Percentiles rank a stretch among this genome's conserved stretches.
These are phyloP conservation scores for Hipparchia semele DNA, from an alignment of 2,888 invertebrate species.

Conservation along the genomic window DNA sequence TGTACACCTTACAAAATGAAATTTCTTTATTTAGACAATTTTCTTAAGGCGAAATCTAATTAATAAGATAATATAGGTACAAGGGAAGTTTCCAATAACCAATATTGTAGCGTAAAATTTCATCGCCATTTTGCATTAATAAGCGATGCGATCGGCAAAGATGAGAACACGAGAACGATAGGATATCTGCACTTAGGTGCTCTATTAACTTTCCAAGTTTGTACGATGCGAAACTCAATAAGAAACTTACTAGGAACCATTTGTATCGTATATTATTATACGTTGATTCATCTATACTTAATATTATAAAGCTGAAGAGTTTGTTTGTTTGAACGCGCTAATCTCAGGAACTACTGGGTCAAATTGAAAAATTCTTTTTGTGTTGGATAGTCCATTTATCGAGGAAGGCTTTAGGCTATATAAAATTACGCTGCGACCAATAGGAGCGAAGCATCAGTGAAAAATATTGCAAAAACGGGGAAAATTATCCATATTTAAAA, in stretches of 20 bases:
- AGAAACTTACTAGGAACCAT: not conserved
- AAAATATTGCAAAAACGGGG: too few species aligned
- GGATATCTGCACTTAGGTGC: conserved; percentile 10
- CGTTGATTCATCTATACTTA: too few species aligned
- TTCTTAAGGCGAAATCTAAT: conserved; percentile 11
- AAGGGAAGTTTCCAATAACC: conserved; percentile 16
- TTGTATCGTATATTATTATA: not conserved
- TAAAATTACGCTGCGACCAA: too few species aligned
- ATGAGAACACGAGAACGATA: not conserved
- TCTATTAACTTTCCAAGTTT: conserved; percentile 4
- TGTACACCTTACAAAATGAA: not conserved
- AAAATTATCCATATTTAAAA: too few species aligned
- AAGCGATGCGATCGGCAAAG: conserved; percentile 12
- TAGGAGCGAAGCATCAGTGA: too few species aligned
- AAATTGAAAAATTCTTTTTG: too few species aligned
- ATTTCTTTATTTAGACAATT: not conserved
- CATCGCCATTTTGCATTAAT: conserved; percentile 21
- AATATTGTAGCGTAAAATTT: conserved; percentile 15
- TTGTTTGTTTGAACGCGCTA: too few species aligned
- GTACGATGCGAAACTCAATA: not conserved
- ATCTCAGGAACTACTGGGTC: too few species aligned
- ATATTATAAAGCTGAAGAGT: too few species aligned
- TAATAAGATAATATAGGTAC: not conserved
- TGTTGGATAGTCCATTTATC: too few species aligned
- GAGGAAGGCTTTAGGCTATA: too few species aligned